Percentiles rank a stretch among this genome's conserved stretches.
Conservation (phyloP, 1,140 invertebrate genomes). For the Heliconius hermathena region DNA sequence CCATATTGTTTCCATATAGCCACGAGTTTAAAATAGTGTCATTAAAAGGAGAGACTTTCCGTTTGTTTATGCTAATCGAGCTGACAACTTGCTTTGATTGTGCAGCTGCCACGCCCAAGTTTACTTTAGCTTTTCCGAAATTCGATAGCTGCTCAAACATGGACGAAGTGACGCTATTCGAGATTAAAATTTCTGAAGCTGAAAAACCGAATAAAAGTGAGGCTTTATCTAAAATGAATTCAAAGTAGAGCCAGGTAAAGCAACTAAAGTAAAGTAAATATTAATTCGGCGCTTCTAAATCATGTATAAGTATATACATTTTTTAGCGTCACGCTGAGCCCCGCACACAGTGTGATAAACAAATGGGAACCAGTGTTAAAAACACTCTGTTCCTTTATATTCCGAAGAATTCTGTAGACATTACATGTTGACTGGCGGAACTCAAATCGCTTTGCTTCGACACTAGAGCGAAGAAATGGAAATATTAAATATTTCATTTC, state of each 20-base stretch:
- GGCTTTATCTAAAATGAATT: background rate
- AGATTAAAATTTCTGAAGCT: constrained; percentile 16
- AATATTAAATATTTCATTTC: no score
- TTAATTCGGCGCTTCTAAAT: background rate
- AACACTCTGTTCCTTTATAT: no score
- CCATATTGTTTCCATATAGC: constrained; percentile 24
- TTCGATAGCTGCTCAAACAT: constrained; percentile 56
- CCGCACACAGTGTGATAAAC: no score
- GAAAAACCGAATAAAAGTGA: constrained; percentile 11
- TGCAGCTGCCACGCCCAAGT: constrained; percentile 53
- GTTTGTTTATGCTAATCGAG: constrained; percentile 78
- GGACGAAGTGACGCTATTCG: constrained; percentile 26
- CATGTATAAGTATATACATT: background rate
- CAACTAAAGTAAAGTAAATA: background rate
- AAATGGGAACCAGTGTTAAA: no score
- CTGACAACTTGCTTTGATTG: constrained; percentile 77
- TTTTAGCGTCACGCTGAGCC: background rate
- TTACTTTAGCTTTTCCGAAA: constrained; percentile 70
- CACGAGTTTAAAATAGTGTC: constrained; percentile 60
- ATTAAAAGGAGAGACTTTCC: constrained; percentile 72
- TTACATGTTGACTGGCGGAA: no score
- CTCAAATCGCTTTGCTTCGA: no score
- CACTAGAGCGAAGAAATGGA: no score
- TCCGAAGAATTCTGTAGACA: no score
- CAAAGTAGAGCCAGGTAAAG: background rate